Conservation (phyloP, 1,140 invertebrate genomes). For the Psix sp. region DNA sequence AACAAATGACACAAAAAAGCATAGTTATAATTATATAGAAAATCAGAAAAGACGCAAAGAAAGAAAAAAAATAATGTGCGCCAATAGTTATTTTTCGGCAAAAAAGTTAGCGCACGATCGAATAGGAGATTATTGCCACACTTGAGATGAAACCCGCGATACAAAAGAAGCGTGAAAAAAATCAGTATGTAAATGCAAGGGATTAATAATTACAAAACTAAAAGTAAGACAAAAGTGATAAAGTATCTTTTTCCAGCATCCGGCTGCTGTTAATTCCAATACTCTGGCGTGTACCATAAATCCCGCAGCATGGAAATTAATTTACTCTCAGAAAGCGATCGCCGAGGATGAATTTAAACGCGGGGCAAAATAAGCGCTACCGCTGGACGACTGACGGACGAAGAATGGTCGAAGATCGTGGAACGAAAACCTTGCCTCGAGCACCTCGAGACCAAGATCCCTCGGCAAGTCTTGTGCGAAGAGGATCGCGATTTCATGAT, state of each 20-base stretch:
- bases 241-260: conserved; percentile 61
- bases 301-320: conserved; percentile 61
- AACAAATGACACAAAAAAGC: conserved; percentile 26
- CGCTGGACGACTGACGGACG: conserved; percentile 58
- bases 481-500: conserved; percentile 68
- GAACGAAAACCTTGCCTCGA: conserved; percentile 55
- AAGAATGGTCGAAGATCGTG: conserved; percentile 62
- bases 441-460: conserved; percentile 58
- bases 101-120: conserved; percentile 31
- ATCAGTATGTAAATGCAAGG: conserved; percentile 46
- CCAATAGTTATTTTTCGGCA: conserved; percentile 20
- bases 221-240: conserved; percentile 60
- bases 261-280: conserved; percentile 62
- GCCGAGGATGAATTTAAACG: conserved; percentile 57
- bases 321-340: conserved; percentile 61
- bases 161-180: conserved; percentile 47
- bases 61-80: not conserved
- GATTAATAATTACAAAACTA: conserved; percentile 56
- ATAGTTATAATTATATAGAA: conserved; percentile 29
- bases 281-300: conserved; percentile 53
- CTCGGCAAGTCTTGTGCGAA: conserved; percentile 37
- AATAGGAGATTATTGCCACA: conserved; percentile 19
- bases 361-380: conserved; percentile 57
- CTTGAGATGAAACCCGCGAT: conserved; percentile 23
- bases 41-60: not conserved